Evolutionary conservation across 2,113 vertebrate genomes (phyloP).

Genomic region (Ariopsis seemanni): DNA sequence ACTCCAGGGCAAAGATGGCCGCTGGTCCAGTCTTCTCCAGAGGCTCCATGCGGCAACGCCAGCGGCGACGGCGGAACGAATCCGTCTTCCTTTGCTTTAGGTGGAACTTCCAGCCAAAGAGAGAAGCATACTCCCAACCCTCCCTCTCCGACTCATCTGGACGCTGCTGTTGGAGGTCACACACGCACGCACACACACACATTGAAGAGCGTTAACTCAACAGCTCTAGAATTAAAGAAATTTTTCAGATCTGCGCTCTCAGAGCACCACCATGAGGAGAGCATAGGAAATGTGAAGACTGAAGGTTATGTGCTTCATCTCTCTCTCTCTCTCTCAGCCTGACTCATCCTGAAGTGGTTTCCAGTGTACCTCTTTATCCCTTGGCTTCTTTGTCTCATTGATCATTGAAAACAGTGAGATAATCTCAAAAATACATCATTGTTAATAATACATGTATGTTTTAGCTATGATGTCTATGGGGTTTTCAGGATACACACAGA

Average conservation of each 20-base stretch:
- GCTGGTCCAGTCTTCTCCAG: constrained; percentile 87
- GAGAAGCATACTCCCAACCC: constrained; percentile 94
- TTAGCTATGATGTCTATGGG: constrained; percentile 22
- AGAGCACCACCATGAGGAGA: constrained; percentile 58
- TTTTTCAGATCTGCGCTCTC: constrained; percentile 37
- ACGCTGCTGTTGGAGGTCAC: constrained; percentile 73
- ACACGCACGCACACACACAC: constrained; percentile 18
- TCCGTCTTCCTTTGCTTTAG: constrained; percentile 86
- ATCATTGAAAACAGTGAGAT: constrained; percentile 31
- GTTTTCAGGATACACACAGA: constrained; percentile 31
- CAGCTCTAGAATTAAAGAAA: background rate
- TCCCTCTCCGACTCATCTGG: constrained; percentile 84
- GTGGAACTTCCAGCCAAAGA: constrained; percentile 97
- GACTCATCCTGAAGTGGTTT: constrained; percentile 3
- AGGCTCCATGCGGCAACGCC: constrained; percentile 93
- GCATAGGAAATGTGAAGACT: background rate
- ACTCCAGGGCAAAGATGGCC: constrained; percentile 92
- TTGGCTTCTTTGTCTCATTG: constrained; percentile 7
- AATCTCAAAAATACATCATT: constrained; percentile 46
- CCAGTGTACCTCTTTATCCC: constrained; percentile 28
- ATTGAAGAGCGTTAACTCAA: constrained; percentile 11
- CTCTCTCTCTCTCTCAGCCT: background rate
- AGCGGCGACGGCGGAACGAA: constrained; percentile 86
- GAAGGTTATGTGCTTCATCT: background rate
- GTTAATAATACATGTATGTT: constrained; percentile 40